Evolutionary conservation across 2,113 vertebrate genomes (phyloP).

Genomic region (Ptychochromis oligacanthus): DNA sequence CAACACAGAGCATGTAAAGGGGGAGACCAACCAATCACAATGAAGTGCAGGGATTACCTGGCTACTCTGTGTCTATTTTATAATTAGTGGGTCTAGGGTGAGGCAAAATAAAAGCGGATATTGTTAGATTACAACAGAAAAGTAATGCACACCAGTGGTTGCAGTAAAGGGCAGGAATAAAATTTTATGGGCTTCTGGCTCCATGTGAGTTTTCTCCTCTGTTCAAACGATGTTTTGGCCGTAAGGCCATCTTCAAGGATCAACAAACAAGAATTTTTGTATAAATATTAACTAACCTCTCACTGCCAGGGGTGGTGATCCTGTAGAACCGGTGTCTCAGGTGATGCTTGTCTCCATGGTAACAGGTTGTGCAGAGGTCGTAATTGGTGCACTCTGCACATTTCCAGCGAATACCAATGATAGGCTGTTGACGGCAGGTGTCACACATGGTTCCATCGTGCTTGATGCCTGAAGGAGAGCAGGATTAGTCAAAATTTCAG

Average conservation of each 20-base stretch:
- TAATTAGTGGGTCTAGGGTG: background rate
- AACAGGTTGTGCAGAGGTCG: slow-evolving; percentile 98
- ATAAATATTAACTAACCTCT: slow-evolving; percentile 84
- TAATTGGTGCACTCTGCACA: slow-evolving; percentile 99
- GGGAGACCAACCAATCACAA: background rate
- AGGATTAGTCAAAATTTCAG: background rate
- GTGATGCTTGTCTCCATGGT: slow-evolving; percentile 99
- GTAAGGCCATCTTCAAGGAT: no score
- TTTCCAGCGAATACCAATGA: slow-evolving; percentile 99
- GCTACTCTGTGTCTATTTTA: background rate
- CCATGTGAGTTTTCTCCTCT: background rate
- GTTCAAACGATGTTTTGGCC: background rate
- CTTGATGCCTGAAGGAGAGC: slow-evolving; percentile 87
- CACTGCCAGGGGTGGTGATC: slow-evolving; percentile 98
- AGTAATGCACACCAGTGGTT: background rate
- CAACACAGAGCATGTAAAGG: slow-evolving; percentile 16
- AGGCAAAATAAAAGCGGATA: background rate
- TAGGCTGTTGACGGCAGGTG: slow-evolving; percentile 97
- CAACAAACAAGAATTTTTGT: background rate
- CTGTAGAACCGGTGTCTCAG: slow-evolving; percentile 97
- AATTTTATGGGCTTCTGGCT: background rate
- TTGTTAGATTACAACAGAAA: background rate
- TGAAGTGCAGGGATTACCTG: background rate
- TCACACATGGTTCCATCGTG: slow-evolving; percentile 99
- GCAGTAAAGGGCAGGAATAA: background rate